Conservation (phyloP, 2,888 invertebrate species). For the Microdon myrmicae region DNA sequence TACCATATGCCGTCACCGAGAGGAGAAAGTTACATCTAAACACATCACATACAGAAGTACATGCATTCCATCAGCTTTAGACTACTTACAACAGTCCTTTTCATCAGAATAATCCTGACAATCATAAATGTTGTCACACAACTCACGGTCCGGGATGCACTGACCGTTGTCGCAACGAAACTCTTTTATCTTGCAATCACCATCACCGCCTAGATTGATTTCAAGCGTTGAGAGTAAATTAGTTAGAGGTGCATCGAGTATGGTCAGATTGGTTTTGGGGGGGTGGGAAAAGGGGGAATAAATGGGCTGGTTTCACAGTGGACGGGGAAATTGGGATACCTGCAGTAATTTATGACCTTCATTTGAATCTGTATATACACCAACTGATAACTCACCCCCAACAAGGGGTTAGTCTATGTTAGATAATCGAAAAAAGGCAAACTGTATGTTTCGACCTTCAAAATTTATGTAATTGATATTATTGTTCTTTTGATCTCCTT, state of each 20-base stretch:
- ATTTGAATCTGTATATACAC: too few relatives aligned
- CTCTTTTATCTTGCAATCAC: conserved; percentile 66
- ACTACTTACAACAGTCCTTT: conserved; percentile 79
- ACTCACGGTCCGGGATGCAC: conserved; percentile 70
- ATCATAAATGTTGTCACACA: conserved; percentile 75
- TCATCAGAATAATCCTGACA: conserved; percentile 82
- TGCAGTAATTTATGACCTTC: neutral
- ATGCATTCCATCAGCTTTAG: conserved; percentile 9
- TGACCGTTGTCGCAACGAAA: conserved; percentile 77
- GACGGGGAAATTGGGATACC: neutral
- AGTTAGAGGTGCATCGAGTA: conserved; percentile 21
- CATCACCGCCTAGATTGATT: conserved; percentile 53
- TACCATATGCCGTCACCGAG: conserved; percentile 4
- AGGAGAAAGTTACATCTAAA: conserved; percentile 18
- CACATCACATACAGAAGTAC: conserved; percentile 15
- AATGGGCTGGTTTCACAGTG: too few relatives aligned
- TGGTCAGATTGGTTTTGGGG: neutral
- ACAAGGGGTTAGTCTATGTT: too few relatives aligned
- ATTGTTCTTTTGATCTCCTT: too few relatives aligned
- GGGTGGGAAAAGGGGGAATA: neutral
- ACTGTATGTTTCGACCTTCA: too few relatives aligned
- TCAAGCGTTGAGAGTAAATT: conserved; percentile 33
- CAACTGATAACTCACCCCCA: too few relatives aligned
- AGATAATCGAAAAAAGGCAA: too few relatives aligned
- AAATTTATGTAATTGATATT: too few relatives aligned